Evolutionary conservation across 2,113 vertebrate species (phyloP).

Genomic region (Malurus alboscapulatus): DNA sequence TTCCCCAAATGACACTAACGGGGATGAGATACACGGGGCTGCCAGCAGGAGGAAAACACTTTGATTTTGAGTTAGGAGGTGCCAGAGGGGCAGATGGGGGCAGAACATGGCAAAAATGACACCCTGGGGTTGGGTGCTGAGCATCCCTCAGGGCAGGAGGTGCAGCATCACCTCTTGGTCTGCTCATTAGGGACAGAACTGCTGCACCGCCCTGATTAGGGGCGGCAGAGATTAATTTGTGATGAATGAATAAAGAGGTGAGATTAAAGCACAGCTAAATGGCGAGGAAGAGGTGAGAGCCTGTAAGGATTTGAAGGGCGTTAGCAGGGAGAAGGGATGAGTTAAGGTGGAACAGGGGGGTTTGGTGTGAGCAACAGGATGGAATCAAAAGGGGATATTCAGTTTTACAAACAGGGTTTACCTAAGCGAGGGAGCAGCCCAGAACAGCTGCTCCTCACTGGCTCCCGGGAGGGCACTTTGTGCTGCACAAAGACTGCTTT

Average conservation of each 20-base stretch:
- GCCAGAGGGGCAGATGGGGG: not conserved
- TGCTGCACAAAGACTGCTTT: not conserved
- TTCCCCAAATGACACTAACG: not conserved
- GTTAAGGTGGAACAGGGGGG: not conserved
- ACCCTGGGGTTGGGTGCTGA: not conserved
- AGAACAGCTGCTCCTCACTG: not conserved
- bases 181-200: not conserved
- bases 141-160: not conserved
- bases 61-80: not conserved
- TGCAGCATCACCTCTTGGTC: not conserved
- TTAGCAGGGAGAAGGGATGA: not conserved
- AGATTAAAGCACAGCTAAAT: slow-evolving; percentile 26
- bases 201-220: not conserved
- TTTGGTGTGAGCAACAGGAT: not conserved
- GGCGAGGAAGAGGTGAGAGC: not conserved
- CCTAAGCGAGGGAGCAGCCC: not conserved
- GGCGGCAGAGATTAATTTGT: slow-evolving; percentile 26
- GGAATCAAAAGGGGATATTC: not conserved
- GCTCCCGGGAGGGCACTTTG: not conserved
- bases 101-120: not conserved
- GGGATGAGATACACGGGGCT: not conserved
- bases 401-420: not conserved
- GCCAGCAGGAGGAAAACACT: not conserved
- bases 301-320: not conserved
- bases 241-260: slow-evolving; percentile 29